Conservation (phyloP, 2,888 invertebrate genomes). For the Sarcophaga carnaria region DNA sequence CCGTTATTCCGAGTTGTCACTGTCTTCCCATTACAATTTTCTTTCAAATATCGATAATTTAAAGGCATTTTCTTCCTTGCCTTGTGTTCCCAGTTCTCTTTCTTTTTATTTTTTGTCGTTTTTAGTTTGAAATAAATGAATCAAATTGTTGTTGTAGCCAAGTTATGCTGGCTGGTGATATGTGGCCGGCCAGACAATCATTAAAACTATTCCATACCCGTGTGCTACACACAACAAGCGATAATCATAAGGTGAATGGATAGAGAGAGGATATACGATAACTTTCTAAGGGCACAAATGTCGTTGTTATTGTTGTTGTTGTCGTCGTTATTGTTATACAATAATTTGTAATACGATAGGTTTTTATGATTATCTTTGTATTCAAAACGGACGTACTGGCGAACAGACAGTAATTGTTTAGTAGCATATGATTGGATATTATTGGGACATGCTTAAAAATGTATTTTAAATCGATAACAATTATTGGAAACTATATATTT, state of each 20-base stretch:
- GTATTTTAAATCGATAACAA: too few relatives aligned
- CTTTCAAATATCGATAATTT: constrained; percentile 29
- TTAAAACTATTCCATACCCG: not conserved
- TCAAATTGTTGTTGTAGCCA: constrained; percentile 31
- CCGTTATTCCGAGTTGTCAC: not conserved
- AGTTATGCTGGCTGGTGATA: constrained; percentile 10
- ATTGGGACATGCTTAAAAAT: too few relatives aligned
- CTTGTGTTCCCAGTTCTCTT: not conserved
- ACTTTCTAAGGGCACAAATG: constrained; percentile 13
- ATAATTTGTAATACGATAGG: constrained; percentile 21
- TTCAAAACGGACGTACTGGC: not conserved
- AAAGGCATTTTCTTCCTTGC: not conserved
- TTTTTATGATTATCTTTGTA: constrained; percentile 18
- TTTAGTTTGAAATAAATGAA: constrained; percentile 54
- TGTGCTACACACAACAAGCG: not conserved
- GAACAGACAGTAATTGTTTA: not conserved
- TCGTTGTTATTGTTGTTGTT: not conserved
- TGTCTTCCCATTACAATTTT: not conserved
- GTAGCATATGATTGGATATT: too few relatives aligned
- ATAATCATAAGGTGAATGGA: not conserved
- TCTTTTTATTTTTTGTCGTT: constrained; percentile 29
- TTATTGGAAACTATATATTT: too few relatives aligned
- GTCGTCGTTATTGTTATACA: not conserved
- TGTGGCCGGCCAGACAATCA: not conserved
- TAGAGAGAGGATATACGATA: not conserved